Base-by-base conservation (phyloP, 2,888 invertebrate species). In the Taenaris catops region DNA sequence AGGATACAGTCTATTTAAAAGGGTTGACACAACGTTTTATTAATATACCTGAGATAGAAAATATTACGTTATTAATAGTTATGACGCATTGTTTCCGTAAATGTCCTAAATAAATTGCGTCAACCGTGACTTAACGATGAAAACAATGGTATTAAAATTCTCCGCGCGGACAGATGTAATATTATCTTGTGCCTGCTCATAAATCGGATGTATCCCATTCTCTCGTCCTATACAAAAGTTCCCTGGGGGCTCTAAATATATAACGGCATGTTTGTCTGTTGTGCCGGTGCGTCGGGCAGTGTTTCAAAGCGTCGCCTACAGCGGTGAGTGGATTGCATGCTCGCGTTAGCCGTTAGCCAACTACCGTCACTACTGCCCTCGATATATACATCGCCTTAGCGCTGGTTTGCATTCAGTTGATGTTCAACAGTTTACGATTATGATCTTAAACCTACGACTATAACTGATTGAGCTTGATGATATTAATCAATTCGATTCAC, bases 231-330 rank as follows among this genome's bases (percentile, higher is more conserved):
- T 11, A 32, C 32, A 32, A 32, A 18, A 11, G 17, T 12, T 31
- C 32, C 32, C 32, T 8, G 41, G 51, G 59, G 54, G 47, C 41
- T 31, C 21, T 25, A n/a, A 5, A 32, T 24, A 25, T 55, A 61
- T 81, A 81, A 81, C 65, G 72, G 84, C 83, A 83, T 86, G 84
- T 86, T 84, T 86, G 67, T 86, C 74, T 83, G 76, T 84, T 83
- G 72, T 72, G 73, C 63, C 75, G 84, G 83, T 80, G 83, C 84
- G 74, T 78, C 69, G 72, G 68, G 76, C 92, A 95, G 95, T 95
- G 95, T 95, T 95, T 94, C 95, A 95, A 93, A 95, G 94, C 89
- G 95, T 95, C 93, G 95, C 95, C 88, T 95, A 95, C 91, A 95
- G 95, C 89, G 95, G 95, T 95, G 95, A 95, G 95, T 93, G 88